Evolutionary conservation across 2,888 invertebrate species (phyloP), one percentile per base, ranked within the genome.

Genomic region (Adela reaumurella): DNA sequence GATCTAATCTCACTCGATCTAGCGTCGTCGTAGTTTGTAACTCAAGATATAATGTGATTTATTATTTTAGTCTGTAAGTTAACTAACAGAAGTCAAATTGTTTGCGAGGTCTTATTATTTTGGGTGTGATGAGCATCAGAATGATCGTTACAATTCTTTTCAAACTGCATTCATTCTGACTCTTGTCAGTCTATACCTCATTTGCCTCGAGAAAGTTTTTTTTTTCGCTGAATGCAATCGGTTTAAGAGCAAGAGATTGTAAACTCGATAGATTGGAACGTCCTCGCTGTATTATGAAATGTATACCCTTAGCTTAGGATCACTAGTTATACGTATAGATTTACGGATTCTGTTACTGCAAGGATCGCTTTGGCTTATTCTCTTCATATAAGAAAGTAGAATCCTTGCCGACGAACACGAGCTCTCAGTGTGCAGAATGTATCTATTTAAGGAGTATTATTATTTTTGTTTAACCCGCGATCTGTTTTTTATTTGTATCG

Each of bases 11-110:
- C 35, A 35, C 74, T 71, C 72, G 64, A 35, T 35, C 51, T 47
- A 62, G 62, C 65, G 64, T 65, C 67, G 69, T 72, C 70, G 70
- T 72, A 72, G 68, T 68, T 72, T 71, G 70, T 67, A 72, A 69
- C 73, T 74, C 69, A 74, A 74, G 70, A 74, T 67, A 69, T 74
- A 65, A 14, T 70, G 76, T 76, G 76, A 74, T 76, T 74, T 70
- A 67, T 64, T 67, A 67, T 64, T 14, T 8, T 35, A 35, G 35
- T 3, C 14, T 35, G n/a, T 35, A 35, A 35, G 35, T 35, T 35
- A 35, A 35, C 35, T 35, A 35, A 35, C 35, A 8, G 35, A 4
- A 35, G 35, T 35, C 35, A 35, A 35, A 3, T 35, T 8, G 14
- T 35, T 14, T 35, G 24, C 24, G n/a, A n/a, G n/a, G n/a, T n/a